Conservation (phyloP, 2,888 invertebrate species). For the Chelonus formosanus region DNA sequence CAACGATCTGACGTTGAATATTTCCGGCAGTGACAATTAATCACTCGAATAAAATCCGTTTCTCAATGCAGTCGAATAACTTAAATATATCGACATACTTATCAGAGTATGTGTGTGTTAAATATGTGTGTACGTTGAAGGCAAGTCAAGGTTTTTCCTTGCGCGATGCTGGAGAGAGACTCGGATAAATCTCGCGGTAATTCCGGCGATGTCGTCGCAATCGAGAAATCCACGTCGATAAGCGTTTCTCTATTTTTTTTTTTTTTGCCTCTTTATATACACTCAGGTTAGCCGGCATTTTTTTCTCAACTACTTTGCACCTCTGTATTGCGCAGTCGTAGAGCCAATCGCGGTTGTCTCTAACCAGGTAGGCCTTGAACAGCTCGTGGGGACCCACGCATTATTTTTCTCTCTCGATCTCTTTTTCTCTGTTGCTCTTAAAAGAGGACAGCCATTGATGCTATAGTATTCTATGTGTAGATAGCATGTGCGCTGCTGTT, state of each 20-base stretch:
- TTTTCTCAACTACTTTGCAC: slow-evolving; percentile 44
- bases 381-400: slow-evolving; percentile 59
- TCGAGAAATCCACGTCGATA: slow-evolving; percentile 16
- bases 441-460: slow-evolving; percentile 18
- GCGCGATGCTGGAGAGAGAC: slow-evolving; percentile 2
- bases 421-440: slow-evolving; percentile 20
- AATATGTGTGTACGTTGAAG: background rate
- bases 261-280: slow-evolving; percentile 18
- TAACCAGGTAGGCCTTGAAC: slow-evolving; percentile 62
- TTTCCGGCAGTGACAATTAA: background rate
- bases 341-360: slow-evolving; percentile 48
- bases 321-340: slow-evolving; percentile 46
- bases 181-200: slow-evolving; percentile 8
- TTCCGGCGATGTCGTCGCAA: slow-evolving; percentile 16
- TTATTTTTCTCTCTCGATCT: slow-evolving; percentile 32
- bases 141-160: slow-evolving; percentile 22
- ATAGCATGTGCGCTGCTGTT: slow-evolving; percentile 47
- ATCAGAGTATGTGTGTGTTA: background rate
- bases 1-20: too few relatives aligned
- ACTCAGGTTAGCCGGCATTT: slow-evolving; percentile 23
- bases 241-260: slow-evolving; percentile 2
- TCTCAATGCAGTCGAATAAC: slow-evolving; percentile 5
- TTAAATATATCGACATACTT: slow-evolving; percentile 17
- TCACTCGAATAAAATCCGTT: slow-evolving; percentile 1
- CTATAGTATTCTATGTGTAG: slow-evolving; percentile 15